Evolutionary conservation across 2,113 vertebrate species (phyloP).

Genomic region (Prionailurus bengalensis): DNA sequence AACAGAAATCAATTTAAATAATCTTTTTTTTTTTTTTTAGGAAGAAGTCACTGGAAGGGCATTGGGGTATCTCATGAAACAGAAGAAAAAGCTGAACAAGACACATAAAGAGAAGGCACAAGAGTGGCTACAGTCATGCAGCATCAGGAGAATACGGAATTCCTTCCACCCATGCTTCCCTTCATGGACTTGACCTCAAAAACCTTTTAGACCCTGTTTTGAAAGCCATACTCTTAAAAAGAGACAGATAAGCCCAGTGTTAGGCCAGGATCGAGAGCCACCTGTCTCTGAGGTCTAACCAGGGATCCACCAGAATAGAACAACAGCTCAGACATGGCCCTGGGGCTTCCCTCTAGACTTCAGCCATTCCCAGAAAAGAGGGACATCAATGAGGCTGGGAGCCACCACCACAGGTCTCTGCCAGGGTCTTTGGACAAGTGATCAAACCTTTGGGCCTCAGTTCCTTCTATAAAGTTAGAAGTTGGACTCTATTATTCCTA

Average conservation of each 20-base stretch:
- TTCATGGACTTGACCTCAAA: not conserved
- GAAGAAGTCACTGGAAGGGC: not conserved
- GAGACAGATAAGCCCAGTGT: not conserved
- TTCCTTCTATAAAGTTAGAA: conserved; percentile 13
- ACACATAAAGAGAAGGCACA: not conserved
- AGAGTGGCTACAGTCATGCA: not conserved
- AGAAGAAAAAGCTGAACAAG: not conserved
- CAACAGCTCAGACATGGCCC: not conserved
- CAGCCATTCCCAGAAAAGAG: not conserved
- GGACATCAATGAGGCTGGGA: not conserved
- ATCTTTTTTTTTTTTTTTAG: not conserved
- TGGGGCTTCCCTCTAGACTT: fast-evolving
- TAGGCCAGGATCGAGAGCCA: not conserved
- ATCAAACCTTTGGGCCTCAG: not conserved
- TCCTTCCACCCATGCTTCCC: not conserved
- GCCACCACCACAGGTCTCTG: not conserved
- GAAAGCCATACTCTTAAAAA: not conserved
- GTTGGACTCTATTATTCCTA: not conserved
- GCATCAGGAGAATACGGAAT: not conserved
- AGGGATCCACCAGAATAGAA: not conserved
- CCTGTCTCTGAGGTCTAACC: not conserved
- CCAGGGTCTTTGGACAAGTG: not conserved
- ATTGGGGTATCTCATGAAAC: not conserved
- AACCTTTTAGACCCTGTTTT: not conserved
- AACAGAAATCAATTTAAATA: not conserved